A percentile compares a stretch with the other conserved stretches of the same genome.
Evolutionary conservation across 2,113 vertebrate genomes (phyloP).

Genomic region (Psephotus haematonotus): DNA sequence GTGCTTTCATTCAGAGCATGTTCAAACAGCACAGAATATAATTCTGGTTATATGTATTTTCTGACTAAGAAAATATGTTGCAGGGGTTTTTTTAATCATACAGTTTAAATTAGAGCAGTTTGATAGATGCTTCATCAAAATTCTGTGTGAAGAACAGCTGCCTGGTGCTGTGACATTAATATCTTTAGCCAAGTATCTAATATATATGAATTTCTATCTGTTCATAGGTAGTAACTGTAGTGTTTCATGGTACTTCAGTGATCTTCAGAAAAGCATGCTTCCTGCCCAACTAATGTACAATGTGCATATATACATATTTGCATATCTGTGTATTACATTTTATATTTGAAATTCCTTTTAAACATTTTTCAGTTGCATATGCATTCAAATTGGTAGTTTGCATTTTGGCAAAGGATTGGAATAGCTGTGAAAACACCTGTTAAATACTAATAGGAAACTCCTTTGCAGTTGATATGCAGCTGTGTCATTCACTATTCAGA

Average conservation of each 20-base stretch:
- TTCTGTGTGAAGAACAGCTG: background rate
- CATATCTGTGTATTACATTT: background rate
- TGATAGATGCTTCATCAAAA: background rate
- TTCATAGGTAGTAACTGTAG: background rate
- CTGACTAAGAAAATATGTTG: background rate
- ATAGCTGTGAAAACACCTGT: constrained; percentile 52
- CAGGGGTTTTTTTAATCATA: background rate
- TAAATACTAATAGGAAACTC: constrained; percentile 36
- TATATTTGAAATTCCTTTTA: constrained; percentile 1
- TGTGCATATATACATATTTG: background rate
- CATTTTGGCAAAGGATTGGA: background rate
- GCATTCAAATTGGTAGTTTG: constrained; percentile 27
- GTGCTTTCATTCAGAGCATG: background rate
- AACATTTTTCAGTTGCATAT: background rate
- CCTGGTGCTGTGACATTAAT: background rate
- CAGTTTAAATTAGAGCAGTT: background rate
- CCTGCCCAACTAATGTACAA: background rate
- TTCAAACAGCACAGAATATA: background rate
- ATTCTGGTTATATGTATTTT: background rate
- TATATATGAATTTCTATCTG: background rate
- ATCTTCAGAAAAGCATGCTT: background rate
- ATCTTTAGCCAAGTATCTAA: background rate
- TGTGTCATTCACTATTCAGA: background rate
- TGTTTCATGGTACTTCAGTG: background rate
- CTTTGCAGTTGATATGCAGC: background rate